Conservation (phyloP, 2,888 invertebrate species). For the Tupiocoris notatus region DNA sequence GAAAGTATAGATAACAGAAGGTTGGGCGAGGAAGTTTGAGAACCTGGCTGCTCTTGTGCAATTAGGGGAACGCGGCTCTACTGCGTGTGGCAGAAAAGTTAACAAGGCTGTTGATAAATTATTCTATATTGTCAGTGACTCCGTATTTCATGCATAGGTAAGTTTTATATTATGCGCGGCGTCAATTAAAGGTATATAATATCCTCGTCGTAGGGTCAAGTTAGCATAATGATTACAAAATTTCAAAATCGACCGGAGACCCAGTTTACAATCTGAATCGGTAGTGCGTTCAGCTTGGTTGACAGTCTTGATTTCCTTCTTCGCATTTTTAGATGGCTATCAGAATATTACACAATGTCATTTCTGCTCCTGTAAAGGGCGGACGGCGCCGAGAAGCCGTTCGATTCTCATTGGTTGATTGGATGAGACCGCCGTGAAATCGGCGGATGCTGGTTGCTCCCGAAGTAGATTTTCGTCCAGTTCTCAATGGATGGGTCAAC, state of each 20-base stretch:
- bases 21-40: background rate
- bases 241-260: conserved; percentile 1
- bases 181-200: conserved; percentile 14
- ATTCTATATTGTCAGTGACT: conserved; percentile 28
- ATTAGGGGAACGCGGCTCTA: background rate
- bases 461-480: background rate
- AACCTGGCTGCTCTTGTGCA: conserved; percentile 9
- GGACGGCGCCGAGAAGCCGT: background rate
- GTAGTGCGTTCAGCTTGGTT: conserved; percentile 13
- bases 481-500: no score
- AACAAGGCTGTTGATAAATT: conserved; percentile 18
- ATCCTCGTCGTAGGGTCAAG: conserved; percentile 14
- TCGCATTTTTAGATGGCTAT: conserved; percentile 18
- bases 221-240: conserved; percentile 1
- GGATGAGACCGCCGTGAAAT: conserved; percentile 25
- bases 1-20: conserved; percentile 18
- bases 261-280: conserved; percentile 5
- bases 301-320: conserved; percentile 23
- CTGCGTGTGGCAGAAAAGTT: background rate
- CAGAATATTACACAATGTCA: conserved; percentile 17
- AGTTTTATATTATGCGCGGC: conserved; percentile 18
- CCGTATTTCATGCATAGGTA: no score
- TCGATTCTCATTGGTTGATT: conserved; percentile 7
- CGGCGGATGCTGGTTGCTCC: background rate
- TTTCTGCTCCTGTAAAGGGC: no score